These are phyloP conservation scores for Bathynomus jamesi DNA, from an alignment of 1,140 invertebrate species.

Conservation along the genomic window DNA sequence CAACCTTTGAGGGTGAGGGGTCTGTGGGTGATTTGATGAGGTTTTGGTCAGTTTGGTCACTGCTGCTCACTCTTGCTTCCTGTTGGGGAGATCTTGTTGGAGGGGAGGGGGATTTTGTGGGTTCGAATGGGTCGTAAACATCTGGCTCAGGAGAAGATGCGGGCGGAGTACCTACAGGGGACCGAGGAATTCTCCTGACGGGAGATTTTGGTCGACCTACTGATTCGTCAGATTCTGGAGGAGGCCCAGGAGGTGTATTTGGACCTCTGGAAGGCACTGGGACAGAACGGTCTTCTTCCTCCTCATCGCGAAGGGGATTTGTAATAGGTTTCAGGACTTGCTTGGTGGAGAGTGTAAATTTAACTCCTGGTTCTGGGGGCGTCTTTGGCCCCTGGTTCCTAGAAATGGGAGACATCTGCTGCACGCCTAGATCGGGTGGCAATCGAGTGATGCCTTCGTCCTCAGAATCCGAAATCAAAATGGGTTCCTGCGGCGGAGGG, in stretches of 20 bases:
- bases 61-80: conserved; percentile 30
- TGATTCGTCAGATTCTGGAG: conserved; percentile 26
- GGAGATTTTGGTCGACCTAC: conserved; percentile 27
- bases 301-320: conserved; percentile 56
- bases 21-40: conserved; percentile 21
- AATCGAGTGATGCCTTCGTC: conserved; percentile 46
- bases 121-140: conserved; percentile 79
- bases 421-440: conserved; percentile 33
- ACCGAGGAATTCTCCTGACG: conserved; percentile 26
- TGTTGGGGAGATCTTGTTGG: conserved; percentile 43
- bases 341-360: conserved; percentile 57
- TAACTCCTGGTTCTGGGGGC: conserved; percentile 60
- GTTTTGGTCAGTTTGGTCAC: conserved; percentile 38
- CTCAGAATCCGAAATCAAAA: conserved; percentile 65
- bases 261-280: conserved; percentile 29
- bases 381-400: conserved; percentile 56
- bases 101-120: conserved; percentile 67
- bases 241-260: conserved; percentile 33
- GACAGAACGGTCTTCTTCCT: conserved; percentile 37
- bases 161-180: conserved; percentile 31
- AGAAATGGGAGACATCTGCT: conserved; percentile 25
- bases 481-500: conserved; percentile 67
- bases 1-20: conserved; percentile 5
- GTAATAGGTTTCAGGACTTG: conserved; percentile 50
- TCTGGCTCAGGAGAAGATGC: conserved; percentile 44